Percentiles rank a stretch among this genome's conserved stretches.
Evolutionary conservation across 1,140 invertebrate species (phyloP).

Genomic region (Theocolax elegans): DNA sequence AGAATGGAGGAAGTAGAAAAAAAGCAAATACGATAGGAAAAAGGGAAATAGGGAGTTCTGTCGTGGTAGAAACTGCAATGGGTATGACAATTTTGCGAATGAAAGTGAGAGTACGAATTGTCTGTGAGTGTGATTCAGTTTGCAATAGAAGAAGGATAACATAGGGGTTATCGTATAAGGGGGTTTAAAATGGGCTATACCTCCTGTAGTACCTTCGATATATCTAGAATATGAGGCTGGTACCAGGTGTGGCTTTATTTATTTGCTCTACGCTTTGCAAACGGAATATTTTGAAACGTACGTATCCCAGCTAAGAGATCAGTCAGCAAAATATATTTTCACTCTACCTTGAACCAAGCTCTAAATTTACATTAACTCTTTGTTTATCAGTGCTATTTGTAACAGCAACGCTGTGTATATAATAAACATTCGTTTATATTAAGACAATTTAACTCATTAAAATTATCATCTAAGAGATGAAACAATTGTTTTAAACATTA

Average conservation of each 20-base stretch:
- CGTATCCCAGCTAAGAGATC: too few species aligned
- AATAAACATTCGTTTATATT: too few species aligned
- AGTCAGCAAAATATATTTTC: too few species aligned
- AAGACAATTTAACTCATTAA: too few species aligned
- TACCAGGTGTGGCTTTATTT: constrained; percentile 11
- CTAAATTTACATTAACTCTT: too few species aligned
- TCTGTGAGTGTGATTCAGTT: constrained; percentile 6
- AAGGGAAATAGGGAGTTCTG: neutral
- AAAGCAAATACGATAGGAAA: neutral
- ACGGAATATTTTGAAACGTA: neutral
- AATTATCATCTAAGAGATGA: too few species aligned
- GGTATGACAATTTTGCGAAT: neutral
- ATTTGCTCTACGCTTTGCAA: neutral
- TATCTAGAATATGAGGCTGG: neutral
- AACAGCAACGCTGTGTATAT: too few species aligned
- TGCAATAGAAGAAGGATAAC: neutral
- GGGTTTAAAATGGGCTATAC: neutral
- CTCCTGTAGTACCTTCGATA: constrained; percentile 11
- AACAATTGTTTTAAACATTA: too few species aligned
- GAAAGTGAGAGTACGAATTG: neutral
- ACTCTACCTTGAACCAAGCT: too few species aligned
- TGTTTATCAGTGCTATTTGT: too few species aligned
- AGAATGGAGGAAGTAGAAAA: neutral
- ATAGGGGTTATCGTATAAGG: neutral
- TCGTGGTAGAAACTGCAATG: too few species aligned